Evolutionary conservation across 2,113 vertebrate species (phyloP), one percentile per base, ranked within the genome.

Genomic region (Mustelus asterias): DNA sequence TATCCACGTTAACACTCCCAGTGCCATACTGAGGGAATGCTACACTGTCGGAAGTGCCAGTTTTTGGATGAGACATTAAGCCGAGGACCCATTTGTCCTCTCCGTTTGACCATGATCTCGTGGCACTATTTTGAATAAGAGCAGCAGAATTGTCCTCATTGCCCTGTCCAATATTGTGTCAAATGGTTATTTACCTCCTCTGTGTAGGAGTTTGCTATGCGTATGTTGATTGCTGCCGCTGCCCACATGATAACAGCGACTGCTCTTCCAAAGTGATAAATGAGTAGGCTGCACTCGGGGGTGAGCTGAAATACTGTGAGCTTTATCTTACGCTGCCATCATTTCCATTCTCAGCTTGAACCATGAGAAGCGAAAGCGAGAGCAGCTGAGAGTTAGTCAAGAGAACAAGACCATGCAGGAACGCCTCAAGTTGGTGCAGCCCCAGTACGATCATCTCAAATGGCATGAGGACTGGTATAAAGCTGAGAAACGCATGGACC

Each of bases 401-500:
- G 97, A 98, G 96, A 98, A 98, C 96, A 41, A 95, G 26, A 67
- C 88, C 89, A 96, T 97, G 54, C 96, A 96, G 76, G 96, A 96
- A 44, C 97, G 97, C 96, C 96, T 98, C 97, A 97, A 96, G 70
- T 96, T 97, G 78, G 97, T 97, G 85, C 96, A 97, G 96, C 96
- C 97, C 16, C 96, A 93, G 85, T 98, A 97, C 96, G 97, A 96
- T 85, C 96, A 97, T 89, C 96, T 96, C 37, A 95, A 26, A 90
- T 98, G 97, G 97, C 97, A 97, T 1, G 96, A 98, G 96, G 98
- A 98, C 96, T 97, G 97, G 98, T 96, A 97, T 92, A 85, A 85
- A 96, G 96, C 97, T 96, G 96, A 97, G 5, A 96, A 97, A 96
- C 96, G 97, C 96, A 97, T 48, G 96, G 97, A 97, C 8, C 97